Conservation (phyloP, 2,113 vertebrate genomes). For the Platysternon megacephalum region DNA sequence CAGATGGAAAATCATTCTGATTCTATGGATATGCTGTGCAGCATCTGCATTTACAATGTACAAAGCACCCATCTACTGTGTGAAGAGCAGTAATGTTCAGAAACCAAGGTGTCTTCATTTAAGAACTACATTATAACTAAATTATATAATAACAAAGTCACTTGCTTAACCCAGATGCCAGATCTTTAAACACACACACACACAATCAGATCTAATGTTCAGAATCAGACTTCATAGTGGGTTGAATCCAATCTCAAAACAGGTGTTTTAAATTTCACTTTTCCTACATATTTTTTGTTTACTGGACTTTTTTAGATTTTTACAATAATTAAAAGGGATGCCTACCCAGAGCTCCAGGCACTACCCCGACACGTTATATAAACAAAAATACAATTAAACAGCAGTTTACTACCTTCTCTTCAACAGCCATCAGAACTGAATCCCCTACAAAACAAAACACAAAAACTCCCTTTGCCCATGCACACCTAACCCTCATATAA, state of each 20-base stretch:
- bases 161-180: not conserved
- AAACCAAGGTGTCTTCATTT: no score
- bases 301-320: no score
- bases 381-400: not conserved
- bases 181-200: not conserved
- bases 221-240: not conserved
- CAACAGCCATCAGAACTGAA: not conserved
- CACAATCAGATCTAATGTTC: not conserved
- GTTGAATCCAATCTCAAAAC: not conserved
- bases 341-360: not conserved
- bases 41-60: not conserved
- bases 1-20: not conserved
- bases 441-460: not conserved
- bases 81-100: not conserved
- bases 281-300: no score
- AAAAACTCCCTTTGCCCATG: not conserved
- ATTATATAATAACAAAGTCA: not conserved
- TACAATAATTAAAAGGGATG: no score
- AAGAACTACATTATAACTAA: not conserved
- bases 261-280: not conserved
- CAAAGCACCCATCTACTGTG: not conserved
- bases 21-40: not conserved
- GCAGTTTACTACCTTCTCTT: not conserved
- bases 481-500: not conserved
- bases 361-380: not conserved